Percentiles rank a stretch among this genome's conserved stretches.
Evolutionary conservation across 2,113 vertebrate genomes (phyloP).

Genomic region (Hymenochirus boettgeri): DNA sequence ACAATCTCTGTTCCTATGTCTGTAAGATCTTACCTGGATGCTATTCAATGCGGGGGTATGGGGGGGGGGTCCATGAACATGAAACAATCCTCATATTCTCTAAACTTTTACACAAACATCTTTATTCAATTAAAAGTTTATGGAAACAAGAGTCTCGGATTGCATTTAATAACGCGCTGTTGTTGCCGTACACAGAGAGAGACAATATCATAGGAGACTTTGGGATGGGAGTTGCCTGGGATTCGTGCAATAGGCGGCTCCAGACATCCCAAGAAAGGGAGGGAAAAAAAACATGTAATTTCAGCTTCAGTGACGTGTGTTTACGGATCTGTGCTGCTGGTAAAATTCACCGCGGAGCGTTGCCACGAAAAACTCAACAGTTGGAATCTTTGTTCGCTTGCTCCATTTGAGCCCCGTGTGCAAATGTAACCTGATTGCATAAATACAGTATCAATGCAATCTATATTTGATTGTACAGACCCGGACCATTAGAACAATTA

Average conservation of each 20-base stretch:
- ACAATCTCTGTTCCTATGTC: not conserved
- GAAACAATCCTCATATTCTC: not conserved
- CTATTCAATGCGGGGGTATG: too few species aligned
- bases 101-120: not conserved
- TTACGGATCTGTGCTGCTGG: not conserved
- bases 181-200: conserved; percentile 25
- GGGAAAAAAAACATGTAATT: conserved; percentile 11
- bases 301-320: not conserved
- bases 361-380: too few species aligned
- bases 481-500: too few species aligned
- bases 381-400: too few species aligned
- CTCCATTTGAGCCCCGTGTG: too few species aligned
- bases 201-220: too few species aligned
- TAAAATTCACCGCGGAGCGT: not conserved
- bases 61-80: too few species aligned
- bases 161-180: conserved; percentile 2
- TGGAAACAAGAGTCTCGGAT: conserved; percentile 9
- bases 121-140: not conserved
- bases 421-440: too few species aligned
- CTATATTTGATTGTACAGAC: too few species aligned
- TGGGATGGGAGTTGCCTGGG: not conserved
- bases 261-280: conserved; percentile 9
- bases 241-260: conserved; percentile 21
- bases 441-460: too few species aligned
- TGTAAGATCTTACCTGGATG: not conserved